phyloP scores from a whole-genome alignment of 2,888 invertebrate genomes.

The Cheilosia urbana region DNA sequence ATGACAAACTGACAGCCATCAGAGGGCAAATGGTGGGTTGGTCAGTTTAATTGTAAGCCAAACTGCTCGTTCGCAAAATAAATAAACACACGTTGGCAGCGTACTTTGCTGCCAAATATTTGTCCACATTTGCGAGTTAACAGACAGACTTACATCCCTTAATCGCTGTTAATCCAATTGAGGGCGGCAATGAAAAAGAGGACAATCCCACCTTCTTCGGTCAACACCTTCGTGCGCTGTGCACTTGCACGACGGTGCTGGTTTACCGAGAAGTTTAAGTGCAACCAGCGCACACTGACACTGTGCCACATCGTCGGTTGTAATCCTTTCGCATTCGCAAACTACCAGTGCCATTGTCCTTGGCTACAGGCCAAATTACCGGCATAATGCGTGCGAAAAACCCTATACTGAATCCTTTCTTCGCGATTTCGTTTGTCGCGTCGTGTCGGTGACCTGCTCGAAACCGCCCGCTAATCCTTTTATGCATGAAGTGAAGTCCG shows the following conservation, averaged over 20 bases:
- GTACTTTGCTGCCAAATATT: slow-evolving; percentile 67
- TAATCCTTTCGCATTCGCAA: slow-evolving; percentile 57
- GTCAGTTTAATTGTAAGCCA: slow-evolving; percentile 58
- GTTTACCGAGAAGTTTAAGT: slow-evolving; percentile 29
- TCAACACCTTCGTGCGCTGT: slow-evolving; percentile 32
- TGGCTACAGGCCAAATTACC: slow-evolving; percentile 33
- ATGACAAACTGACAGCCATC: slow-evolving; percentile 21
- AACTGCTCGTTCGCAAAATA: slow-evolving; percentile 55
- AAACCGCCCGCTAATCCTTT: slow-evolving; percentile 72
- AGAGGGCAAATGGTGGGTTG: slow-evolving; percentile 25
- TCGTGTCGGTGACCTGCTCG: slow-evolving; percentile 17
- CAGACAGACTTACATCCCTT: slow-evolving; percentile 62
- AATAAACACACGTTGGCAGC: slow-evolving; percentile 39
- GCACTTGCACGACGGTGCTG: slow-evolving; percentile 34
- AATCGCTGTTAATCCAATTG: slow-evolving; percentile 73
- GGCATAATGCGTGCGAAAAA: slow-evolving; percentile 35
- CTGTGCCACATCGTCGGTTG: slow-evolving; percentile 8
- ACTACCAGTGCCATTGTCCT: slow-evolving; percentile 34
- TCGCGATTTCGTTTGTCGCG: background rate
- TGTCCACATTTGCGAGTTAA: slow-evolving; percentile 66
- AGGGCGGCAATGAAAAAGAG: slow-evolving; percentile 61
- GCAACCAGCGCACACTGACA: slow-evolving; percentile 32
- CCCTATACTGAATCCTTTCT: slow-evolving; percentile 19
- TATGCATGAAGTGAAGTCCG: slow-evolving; percentile 62
- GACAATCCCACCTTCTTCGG: slow-evolving; percentile 43